A percentile compares a stretch with the other conserved stretches of the same genome.
phyloP scores from a whole-genome alignment of 2,888 invertebrate species.

The Andrena dorsata region DNA sequence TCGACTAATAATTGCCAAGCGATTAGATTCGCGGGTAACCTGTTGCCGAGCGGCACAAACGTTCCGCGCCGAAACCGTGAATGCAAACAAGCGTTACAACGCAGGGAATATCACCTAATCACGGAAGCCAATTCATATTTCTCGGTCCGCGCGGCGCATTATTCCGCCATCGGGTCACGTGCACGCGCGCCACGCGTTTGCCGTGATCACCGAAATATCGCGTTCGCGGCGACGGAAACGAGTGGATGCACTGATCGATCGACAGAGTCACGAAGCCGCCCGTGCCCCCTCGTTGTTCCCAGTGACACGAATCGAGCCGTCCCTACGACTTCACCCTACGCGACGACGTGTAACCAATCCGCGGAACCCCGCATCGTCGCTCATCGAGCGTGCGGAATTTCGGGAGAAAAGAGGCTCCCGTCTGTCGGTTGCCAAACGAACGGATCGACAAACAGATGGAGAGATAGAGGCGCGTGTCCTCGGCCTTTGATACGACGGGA shows the following conservation, averaged over 20 bases:
- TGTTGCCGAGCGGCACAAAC: slow-evolving; percentile 38
- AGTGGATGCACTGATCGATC: slow-evolving; percentile 41
- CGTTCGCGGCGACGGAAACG: slow-evolving; percentile 19
- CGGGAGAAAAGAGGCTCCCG: not conserved
- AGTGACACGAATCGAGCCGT: slow-evolving; percentile 49
- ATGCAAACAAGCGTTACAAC: slow-evolving; percentile 16
- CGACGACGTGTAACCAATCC: not conserved
- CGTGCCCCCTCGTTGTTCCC: slow-evolving; percentile 20
- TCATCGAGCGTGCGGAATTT: slow-evolving; percentile 16
- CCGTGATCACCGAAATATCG: slow-evolving; percentile 12
- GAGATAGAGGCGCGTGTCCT: not conserved
- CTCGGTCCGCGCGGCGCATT: not conserved
- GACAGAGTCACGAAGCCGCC: slow-evolving; percentile 34
- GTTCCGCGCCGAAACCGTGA: not conserved
- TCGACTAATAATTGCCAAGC: slow-evolving; percentile 17
- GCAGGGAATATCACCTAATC: slow-evolving; percentile 32
- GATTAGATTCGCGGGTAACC: slow-evolving; percentile 38
- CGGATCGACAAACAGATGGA: slow-evolving; percentile 21
- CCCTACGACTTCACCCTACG: slow-evolving; percentile 33
- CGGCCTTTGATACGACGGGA: slow-evolving; percentile 30
- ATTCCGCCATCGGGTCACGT: not conserved
- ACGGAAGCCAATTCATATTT: slow-evolving; percentile 50
- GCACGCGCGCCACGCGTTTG: not conserved
- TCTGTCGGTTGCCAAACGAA: slow-evolving; percentile 14
- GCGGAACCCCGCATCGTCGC: not conserved